Conservation (phyloP, 1,140 invertebrate species). For the Psix sp. region DNA sequence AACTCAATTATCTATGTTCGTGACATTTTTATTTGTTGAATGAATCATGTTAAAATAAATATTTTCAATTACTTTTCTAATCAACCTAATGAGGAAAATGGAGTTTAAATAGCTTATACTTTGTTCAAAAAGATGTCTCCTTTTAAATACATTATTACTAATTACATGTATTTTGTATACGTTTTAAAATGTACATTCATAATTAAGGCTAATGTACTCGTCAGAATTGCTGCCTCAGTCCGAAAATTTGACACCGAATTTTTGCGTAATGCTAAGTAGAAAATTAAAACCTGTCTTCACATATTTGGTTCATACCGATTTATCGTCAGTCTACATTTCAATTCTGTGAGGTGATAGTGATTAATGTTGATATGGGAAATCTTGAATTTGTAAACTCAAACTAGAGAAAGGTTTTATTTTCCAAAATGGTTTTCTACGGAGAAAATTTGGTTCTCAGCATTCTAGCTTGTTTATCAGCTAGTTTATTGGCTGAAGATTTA, state of each 20-base stretch:
- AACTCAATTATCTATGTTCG: too few relatives aligned
- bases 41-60: too few relatives aligned
- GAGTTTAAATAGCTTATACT: too few relatives aligned
- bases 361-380: conserved; percentile 14
- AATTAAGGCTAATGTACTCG: conserved; percentile 10
- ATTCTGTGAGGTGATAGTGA: neutral
- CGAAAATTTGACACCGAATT: conserved; percentile 46
- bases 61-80: too few relatives aligned
- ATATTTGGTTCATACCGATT: conserved; percentile 10
- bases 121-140: too few relatives aligned
- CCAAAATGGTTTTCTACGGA: too few relatives aligned
- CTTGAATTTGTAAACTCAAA: conserved; percentile 3
- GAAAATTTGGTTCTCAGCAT: too few relatives aligned
- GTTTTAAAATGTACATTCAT: too few relatives aligned
- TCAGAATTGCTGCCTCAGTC: conserved; percentile 21
- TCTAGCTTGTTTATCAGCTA: neutral
- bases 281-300: conserved; percentile 57
- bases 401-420: neutral
- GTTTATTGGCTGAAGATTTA: conserved; percentile 58
- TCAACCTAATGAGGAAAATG: too few relatives aligned
- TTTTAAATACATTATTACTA: too few relatives aligned
- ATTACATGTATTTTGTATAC: too few relatives aligned
- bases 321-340: conserved; percentile 12
- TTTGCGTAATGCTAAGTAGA: conserved; percentile 57
- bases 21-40: too few relatives aligned